These are phyloP conservation scores for Ellobium chinense DNA, from an alignment of 2,888 invertebrate genomes.

Conservation along the genomic window DNA sequence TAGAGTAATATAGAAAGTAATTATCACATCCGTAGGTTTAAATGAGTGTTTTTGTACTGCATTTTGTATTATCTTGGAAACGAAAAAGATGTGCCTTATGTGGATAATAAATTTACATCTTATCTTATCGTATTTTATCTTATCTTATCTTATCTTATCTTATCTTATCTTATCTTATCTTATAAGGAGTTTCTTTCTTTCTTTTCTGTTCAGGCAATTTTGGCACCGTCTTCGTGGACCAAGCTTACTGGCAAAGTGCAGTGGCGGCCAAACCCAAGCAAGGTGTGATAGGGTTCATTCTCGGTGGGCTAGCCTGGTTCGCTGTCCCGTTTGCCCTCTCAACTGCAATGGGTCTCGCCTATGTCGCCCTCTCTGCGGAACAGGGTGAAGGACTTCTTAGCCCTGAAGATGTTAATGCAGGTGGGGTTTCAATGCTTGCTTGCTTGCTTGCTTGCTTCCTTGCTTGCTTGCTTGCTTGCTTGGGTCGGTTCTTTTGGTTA, in stretches of 20 bases:
- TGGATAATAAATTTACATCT: too few species aligned
- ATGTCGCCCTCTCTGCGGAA: conserved; percentile 69
- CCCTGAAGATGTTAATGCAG: conserved; percentile 65
- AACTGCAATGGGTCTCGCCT: conserved; percentile 77
- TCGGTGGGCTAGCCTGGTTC: conserved; percentile 78
- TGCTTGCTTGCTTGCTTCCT: neutral
- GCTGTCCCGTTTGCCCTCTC: conserved; percentile 79
- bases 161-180: too few species aligned
- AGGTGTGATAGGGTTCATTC: conserved; percentile 77
- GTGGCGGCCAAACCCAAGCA: conserved; percentile 78
- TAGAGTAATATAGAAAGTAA: too few species aligned
- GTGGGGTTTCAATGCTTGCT: conserved; percentile 52
- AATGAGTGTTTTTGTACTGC: too few species aligned
- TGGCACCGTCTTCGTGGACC: conserved; percentile 79
- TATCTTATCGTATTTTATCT: too few species aligned
- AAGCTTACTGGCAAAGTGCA: conserved; percentile 79
- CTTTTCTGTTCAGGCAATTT: conserved; percentile 73
- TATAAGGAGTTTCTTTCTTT: neutral
- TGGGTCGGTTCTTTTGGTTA: neutral
- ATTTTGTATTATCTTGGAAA: too few species aligned
- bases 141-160: too few species aligned
- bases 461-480: neutral
- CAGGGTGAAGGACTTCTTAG: conserved; percentile 66
- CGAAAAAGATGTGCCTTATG: too few species aligned
- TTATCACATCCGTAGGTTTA: too few species aligned